phyloP scores from a whole-genome alignment of 2,797 vertebrate genomes.

The Danionella dracula region DNA sequence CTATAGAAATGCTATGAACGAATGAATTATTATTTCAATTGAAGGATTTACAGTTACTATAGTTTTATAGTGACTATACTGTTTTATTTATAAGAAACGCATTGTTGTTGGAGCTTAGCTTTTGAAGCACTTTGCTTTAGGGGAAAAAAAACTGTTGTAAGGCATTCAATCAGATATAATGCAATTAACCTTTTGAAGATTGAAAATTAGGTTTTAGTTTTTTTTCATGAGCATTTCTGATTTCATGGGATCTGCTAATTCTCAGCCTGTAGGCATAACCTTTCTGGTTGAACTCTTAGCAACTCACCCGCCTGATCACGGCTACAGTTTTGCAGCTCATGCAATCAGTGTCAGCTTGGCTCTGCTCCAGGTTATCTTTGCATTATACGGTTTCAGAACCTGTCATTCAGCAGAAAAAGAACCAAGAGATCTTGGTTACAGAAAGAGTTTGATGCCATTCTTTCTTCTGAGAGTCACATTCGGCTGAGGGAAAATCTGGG shows the following conservation, averaged over 20 bases:
- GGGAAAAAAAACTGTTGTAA: no score
- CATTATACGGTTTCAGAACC: slow-evolving; percentile 42
- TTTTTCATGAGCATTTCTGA: not conserved
- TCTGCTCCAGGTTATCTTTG: slow-evolving; percentile 47
- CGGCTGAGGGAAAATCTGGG: slow-evolving; percentile 31
- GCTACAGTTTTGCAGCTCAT: slow-evolving; percentile 24
- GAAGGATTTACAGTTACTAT: no score
- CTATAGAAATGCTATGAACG: no score
- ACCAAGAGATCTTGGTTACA: slow-evolving; percentile 53
- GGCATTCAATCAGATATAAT: no score
- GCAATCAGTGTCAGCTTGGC: slow-evolving; percentile 39
- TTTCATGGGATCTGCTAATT: slow-evolving; percentile 15
- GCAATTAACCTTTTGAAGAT: no score
- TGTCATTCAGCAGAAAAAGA: slow-evolving; percentile 48
- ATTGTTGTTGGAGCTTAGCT: no score
- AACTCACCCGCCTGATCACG: slow-evolving; percentile 21
- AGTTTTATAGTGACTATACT: no score
- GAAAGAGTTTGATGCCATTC: slow-evolving; percentile 47
- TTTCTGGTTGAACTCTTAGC: not conserved
- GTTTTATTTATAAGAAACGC: no score
- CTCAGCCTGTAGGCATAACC: slow-evolving; percentile 4
- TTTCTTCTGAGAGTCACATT: slow-evolving; percentile 33
- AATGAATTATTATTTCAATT: no score
- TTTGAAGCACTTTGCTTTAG: no score
- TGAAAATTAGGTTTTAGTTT: not conserved